Evolutionary conservation across 2,797 vertebrate species (phyloP).

Genomic region (Siniperca scherzeri): DNA sequence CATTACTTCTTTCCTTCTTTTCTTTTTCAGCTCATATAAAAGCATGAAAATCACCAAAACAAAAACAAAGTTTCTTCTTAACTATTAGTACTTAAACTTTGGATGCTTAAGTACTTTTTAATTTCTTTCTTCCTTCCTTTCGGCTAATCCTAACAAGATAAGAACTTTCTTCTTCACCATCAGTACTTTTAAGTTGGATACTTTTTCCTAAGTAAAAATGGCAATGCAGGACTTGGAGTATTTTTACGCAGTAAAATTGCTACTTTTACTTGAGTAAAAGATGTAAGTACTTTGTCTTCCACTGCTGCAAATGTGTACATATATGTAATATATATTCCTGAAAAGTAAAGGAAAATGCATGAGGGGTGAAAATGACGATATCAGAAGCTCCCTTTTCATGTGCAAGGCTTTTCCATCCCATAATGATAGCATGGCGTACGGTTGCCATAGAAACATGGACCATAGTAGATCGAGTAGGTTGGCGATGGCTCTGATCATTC

Average conservation of each 20-base stretch:
- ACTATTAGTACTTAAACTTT: neutral
- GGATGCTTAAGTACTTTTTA: neutral
- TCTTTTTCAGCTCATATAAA: neutral
- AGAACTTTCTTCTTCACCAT: neutral
- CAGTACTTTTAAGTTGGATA: neutral
- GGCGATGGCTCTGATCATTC: constrained; percentile 18
- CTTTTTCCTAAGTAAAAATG: neutral
- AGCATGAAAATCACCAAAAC: neutral
- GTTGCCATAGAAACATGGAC: constrained; percentile 38
- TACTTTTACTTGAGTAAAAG: neutral
- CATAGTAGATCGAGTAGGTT: neutral
- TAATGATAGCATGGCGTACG: constrained; percentile 4
- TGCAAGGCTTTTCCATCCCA: constrained; percentile 49
- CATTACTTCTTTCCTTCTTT: neutral
- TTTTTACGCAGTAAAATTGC: neutral
- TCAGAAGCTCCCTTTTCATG: constrained; percentile 57
- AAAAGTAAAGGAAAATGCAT: constrained; percentile 34
- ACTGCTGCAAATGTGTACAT: constrained; percentile 18
- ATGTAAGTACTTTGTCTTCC: constrained; percentile 17
- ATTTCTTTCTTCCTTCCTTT: neutral
- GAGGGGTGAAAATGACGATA: constrained; percentile 33
- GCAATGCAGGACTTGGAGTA: neutral
- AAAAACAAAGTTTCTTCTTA: neutral
- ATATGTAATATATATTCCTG: constrained; percentile 11
- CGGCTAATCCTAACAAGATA: neutral